Evolutionary conservation across 2,113 vertebrate genomes (phyloP).

Genomic region (Pholis gunnellus): DNA sequence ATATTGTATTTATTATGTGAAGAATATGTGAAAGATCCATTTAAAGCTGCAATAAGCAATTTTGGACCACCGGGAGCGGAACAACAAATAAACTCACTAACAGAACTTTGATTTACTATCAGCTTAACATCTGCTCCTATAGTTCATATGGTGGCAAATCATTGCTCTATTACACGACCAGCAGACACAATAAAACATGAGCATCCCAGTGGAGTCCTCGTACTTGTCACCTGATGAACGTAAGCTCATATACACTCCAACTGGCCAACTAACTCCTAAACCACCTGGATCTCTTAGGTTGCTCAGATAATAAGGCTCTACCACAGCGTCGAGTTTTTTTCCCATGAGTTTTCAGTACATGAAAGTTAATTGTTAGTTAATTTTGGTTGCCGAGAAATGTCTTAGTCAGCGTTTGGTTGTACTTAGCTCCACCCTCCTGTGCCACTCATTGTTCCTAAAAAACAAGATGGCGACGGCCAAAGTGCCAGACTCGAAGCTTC

Average conservation of each 20-base stretch:
- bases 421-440: too few species aligned
- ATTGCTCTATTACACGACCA: neutral
- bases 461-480: neutral
- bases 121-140: neutral
- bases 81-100: neutral
- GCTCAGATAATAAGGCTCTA: neutral
- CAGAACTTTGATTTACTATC: slow-evolving; percentile 3
- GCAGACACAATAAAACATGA: neutral
- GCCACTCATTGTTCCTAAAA: too few species aligned
- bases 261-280: neutral
- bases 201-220: neutral
- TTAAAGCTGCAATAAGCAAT: slow-evolving; percentile 11
- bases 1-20: slow-evolving; percentile 15
- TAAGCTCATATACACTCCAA: neutral
- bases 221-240: neutral
- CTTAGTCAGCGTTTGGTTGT: too few species aligned
- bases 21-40: neutral
- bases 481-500: neutral
- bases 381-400: neutral
- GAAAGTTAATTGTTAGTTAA: neutral
- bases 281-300: neutral
- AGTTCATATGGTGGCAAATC: neutral
- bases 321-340: neutral
- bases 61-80: neutral
- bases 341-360: neutral